Evolutionary conservation across 23 tunicate genomes (phyloP).

Genomic region (Ascidia mentula): DNA sequence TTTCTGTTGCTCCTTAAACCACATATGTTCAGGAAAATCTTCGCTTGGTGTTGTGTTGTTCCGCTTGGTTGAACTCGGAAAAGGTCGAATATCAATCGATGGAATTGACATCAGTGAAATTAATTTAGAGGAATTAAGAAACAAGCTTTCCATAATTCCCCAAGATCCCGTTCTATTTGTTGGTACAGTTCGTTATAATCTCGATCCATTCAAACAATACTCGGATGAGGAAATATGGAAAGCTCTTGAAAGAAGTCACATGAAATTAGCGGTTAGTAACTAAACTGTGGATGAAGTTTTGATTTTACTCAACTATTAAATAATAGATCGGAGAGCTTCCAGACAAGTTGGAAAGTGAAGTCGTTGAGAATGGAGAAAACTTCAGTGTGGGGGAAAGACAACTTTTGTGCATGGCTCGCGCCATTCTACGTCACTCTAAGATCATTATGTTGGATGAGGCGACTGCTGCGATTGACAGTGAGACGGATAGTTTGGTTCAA

Average conservation of each 20-base stretch:
- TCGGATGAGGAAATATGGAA: constrained; percentile 89
- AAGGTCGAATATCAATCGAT: constrained; percentile 75
- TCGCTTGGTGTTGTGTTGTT: constrained; percentile 80
- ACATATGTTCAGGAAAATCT: constrained; percentile 66
- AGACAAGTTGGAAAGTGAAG: constrained; percentile 77
- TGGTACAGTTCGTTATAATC: constrained; percentile 92
- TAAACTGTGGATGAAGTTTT: not conserved
- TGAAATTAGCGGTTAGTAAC: constrained; percentile 71
- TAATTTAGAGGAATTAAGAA: constrained; percentile 54
- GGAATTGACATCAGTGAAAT: constrained; percentile 65
- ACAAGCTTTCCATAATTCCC: constrained; percentile 88
- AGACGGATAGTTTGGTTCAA: constrained; percentile 93
- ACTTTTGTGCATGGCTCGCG: constrained; percentile 94
- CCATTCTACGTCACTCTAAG: constrained; percentile 81
- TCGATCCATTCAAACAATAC: constrained; percentile 91
- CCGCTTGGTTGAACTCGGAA: constrained; percentile 57
- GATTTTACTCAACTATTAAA: not conserved
- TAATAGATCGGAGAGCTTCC: constrained; percentile 75
- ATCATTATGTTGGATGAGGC: constrained; percentile 97
- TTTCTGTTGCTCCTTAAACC: not conserved
- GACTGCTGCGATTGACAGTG: constrained; percentile 96
- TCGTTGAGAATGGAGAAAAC: constrained; percentile 96
- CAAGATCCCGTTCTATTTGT: constrained; percentile 97
- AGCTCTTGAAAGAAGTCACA: constrained; percentile 88
- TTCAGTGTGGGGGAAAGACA: constrained; percentile 97